Percentiles rank a stretch among this genome's conserved stretches.
These are phyloP conservation scores for Tholera decimalis DNA, from an alignment of 2,888 invertebrate genomes.

Conservation along the genomic window DNA sequence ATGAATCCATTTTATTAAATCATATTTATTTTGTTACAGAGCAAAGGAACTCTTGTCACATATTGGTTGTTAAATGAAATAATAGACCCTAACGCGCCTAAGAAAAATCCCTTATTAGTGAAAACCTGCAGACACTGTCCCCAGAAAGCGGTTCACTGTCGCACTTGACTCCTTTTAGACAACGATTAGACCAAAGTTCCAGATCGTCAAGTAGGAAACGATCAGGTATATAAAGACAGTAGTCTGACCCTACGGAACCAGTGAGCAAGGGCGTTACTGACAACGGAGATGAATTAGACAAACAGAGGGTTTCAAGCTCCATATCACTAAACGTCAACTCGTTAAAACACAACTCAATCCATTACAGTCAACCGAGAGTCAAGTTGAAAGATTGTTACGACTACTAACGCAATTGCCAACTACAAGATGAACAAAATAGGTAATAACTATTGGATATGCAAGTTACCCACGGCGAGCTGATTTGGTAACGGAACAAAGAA, in stretches of 20 bases:
- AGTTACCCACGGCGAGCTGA: slow-evolving; percentile 85
- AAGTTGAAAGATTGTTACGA: slow-evolving; percentile 85
- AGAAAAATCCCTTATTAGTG: slow-evolving; percentile 77
- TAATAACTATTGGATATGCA: slow-evolving; percentile 89
- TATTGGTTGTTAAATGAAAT: slow-evolving; percentile 97
- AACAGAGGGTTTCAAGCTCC: slow-evolving; percentile 81
- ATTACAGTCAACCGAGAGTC: slow-evolving; percentile 80
- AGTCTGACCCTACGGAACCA: slow-evolving; percentile 83
- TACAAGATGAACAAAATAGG: slow-evolving; percentile 85
- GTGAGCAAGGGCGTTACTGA: slow-evolving; percentile 82
- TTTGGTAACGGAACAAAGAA: slow-evolving; percentile 86
- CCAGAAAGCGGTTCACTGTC: slow-evolving; percentile 83
- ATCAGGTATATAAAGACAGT: slow-evolving; percentile 83
- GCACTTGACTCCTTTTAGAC: slow-evolving; percentile 86
- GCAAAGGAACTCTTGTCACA: slow-evolving; percentile 97
- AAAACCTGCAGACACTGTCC: slow-evolving; percentile 81
- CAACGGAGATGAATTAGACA: slow-evolving; percentile 76
- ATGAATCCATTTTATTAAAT: too few relatives aligned
- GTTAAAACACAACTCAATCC: slow-evolving; percentile 81
- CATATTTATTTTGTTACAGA: slow-evolving; percentile 89
- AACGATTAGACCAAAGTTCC: slow-evolving; percentile 83
- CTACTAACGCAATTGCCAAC: slow-evolving; percentile 80
- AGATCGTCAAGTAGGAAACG: slow-evolving; percentile 86
- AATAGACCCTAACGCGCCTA: slow-evolving; percentile 82
- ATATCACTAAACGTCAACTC: slow-evolving; percentile 85